A percentile compares a stretch with the other conserved stretches of the same genome.
These are phyloP conservation scores for Ellobius talpinus DNA, from an alignment of 2,113 vertebrate species.

Conservation along the genomic window DNA sequence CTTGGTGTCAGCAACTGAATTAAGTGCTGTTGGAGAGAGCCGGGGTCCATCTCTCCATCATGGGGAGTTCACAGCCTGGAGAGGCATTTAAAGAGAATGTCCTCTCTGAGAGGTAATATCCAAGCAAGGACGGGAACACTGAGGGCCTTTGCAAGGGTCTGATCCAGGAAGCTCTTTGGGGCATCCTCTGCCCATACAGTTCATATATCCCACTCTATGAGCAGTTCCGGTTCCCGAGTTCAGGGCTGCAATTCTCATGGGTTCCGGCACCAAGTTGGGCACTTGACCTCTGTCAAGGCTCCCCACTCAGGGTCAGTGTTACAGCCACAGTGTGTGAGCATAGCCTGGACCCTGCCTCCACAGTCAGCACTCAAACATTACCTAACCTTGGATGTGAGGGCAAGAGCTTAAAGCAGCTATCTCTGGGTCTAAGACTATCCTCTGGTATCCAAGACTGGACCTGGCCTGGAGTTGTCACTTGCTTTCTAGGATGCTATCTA, in stretches of 20 bases:
- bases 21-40: neutral
- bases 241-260: neutral
- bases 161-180: too few relatives aligned
- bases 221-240: neutral
- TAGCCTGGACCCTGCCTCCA: neutral
- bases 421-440: neutral
- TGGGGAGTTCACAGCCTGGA: neutral
- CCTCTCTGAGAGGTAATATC: neutral
- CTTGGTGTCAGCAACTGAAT: neutral
- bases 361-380: fast-evolving
- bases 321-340: neutral
- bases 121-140: neutral
- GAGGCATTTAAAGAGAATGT: neutral
- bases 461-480: too few relatives aligned
- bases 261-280: neutral
- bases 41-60: neutral
- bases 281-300: neutral
- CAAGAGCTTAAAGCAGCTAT: neutral
- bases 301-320: neutral
- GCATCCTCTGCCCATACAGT: neutral
- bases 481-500: neutral
- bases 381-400: fast-evolving
- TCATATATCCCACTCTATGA: too few relatives aligned
- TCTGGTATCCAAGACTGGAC: neutral
- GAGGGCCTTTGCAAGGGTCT: neutral